Conservation (phyloP, 2,113 vertebrate genomes). For the Mormyrus lacerda region DNA sequence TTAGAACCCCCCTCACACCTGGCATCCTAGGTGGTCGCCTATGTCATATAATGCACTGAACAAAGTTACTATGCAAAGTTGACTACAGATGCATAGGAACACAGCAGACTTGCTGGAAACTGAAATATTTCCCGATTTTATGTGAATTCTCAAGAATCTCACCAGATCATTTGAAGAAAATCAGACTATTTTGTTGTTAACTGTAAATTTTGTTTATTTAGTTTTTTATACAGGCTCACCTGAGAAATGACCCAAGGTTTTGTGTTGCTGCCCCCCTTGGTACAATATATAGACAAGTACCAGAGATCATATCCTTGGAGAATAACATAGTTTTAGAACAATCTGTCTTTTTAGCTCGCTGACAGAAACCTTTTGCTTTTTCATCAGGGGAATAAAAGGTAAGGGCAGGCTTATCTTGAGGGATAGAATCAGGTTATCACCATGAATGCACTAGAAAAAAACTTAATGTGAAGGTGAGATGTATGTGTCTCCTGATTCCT, state of each 20-base stretch:
- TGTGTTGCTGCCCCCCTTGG: neutral
- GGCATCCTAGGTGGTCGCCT: neutral
- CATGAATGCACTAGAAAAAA: slow-evolving; percentile 37
- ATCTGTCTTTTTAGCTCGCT: slow-evolving; percentile 25
- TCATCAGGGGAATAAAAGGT: slow-evolving; percentile 46
- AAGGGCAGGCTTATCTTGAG: slow-evolving; percentile 47
- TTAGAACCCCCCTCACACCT: neutral
- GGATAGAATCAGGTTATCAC: slow-evolving; percentile 52
- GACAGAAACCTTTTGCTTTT: slow-evolving; percentile 39
- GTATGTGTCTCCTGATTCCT: slow-evolving; percentile 4
- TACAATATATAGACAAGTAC: slow-evolving; percentile 4
- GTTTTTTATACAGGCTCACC: neutral
- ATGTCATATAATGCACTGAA: neutral
- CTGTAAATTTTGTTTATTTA: neutral
- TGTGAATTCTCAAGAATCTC: neutral
- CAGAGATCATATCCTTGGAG: slow-evolving; percentile 24
- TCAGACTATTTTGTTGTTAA: neutral
- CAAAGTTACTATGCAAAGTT: neutral
- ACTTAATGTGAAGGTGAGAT: slow-evolving; percentile 36
- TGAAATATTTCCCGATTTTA: neutral
- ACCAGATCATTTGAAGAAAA: neutral
- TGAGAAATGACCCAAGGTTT: neutral
- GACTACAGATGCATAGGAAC: neutral
- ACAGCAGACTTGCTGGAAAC: neutral
- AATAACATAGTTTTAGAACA: slow-evolving; percentile 37